phyloP scores from a whole-genome alignment of 2,888 invertebrate species.

The Lacanobia oleracea region DNA sequence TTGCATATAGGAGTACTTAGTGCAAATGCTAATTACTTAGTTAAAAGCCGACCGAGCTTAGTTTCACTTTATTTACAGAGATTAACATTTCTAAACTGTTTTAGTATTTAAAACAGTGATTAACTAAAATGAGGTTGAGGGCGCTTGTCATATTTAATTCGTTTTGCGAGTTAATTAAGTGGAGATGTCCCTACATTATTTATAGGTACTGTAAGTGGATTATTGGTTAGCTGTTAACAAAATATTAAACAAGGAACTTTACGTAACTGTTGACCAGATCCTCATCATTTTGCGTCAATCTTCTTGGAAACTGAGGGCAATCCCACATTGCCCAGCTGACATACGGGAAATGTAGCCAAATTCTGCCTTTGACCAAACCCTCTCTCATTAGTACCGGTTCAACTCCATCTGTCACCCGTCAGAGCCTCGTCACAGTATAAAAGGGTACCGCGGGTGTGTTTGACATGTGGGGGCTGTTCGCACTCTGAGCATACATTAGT shows the following conservation, averaged over 20 bases:
- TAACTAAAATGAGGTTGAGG: constrained; percentile 9
- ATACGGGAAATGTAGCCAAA: too few species aligned
- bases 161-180: constrained; percentile 11
- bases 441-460: constrained; percentile 41
- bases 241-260: not conserved
- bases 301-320: not conserved
- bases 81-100: constrained; percentile 8
- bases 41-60: constrained; percentile 8
- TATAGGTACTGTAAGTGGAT: not conserved
- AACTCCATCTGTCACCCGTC: constrained; percentile 43
- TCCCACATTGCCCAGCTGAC: too few species aligned
- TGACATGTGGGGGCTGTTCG: constrained; percentile 43
- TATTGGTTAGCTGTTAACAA: too few species aligned
- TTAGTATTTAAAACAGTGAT: constrained; percentile 23
- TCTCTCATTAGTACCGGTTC: constrained; percentile 18
- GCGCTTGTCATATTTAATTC: constrained; percentile 4
- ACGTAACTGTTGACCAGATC: not conserved
- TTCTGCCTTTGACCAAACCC: constrained; percentile 14
- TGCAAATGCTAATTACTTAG: constrained; percentile 39
- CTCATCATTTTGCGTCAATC: not conserved
- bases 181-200: not conserved
- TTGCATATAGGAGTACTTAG: constrained; percentile 15
- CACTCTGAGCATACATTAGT: constrained; percentile 38
- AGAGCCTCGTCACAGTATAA: constrained; percentile 44
- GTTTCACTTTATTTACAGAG: constrained; percentile 8